A percentile compares a stretch with the other conserved stretches of the same genome.
Conservation (phyloP, 2,113 vertebrate species). For the Jaculus jaculus region DNA sequence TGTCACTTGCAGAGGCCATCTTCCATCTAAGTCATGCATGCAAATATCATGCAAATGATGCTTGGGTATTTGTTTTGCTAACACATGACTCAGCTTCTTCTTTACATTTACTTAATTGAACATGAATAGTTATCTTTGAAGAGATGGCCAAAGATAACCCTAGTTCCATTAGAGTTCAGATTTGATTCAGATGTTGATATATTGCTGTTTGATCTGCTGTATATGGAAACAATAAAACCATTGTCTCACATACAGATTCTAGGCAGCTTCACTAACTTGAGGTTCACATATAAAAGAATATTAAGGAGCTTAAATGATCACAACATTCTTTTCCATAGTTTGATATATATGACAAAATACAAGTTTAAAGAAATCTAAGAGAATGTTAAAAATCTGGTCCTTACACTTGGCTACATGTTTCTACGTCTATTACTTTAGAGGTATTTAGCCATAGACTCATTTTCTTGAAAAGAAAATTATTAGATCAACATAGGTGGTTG, state of each 20-base stretch:
- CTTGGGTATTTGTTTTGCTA: background rate
- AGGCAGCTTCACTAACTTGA: background rate
- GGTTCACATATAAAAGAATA: background rate
- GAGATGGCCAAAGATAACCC: background rate
- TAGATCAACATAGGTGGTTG: too few species aligned
- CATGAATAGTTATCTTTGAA: background rate
- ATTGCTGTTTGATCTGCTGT: background rate
- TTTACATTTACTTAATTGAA: background rate
- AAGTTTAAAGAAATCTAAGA: background rate
- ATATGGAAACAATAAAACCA: background rate
- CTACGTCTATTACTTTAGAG: background rate
- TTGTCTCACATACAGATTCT: background rate
- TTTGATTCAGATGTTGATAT: background rate
- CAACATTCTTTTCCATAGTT: background rate
- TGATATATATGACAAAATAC: background rate
- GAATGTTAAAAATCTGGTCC: background rate
- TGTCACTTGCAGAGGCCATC: background rate
- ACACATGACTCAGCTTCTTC: background rate
- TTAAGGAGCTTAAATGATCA: background rate
- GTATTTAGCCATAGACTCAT: too few species aligned
- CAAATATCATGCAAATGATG: too few species aligned
- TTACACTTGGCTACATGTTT: background rate
- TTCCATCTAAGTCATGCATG: background rate
- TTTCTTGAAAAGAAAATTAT: too few species aligned
- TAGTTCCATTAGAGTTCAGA: background rate